Base-by-base conservation (phyloP, 1,140 invertebrate genomes). In the Halyomorpha halys region DNA sequence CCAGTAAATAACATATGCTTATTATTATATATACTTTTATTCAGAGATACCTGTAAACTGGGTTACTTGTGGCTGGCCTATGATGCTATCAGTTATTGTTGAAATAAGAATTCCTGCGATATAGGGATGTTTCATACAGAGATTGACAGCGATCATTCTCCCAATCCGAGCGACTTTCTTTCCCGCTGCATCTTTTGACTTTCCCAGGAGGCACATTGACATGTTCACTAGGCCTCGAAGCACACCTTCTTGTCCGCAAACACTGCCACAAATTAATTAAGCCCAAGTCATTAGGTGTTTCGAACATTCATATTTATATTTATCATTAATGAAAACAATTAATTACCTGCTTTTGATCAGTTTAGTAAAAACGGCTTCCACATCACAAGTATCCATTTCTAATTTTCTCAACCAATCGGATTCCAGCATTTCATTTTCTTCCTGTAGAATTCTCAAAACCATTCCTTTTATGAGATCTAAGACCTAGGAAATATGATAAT, bases 361-460 rank as follows among this genome's bases (percentile, higher is more conserved):
- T 66, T 74, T 70, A 19, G 68, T 69, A 30, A 82, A 73, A 11
- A 79, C 69, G 14, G 72, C 65, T 67, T 80, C 75, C 44, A 79
- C 67, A 65, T 74, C 70, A 45, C 70, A 73, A 23, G 72, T 65
- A 5, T 70, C 65, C 0, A 71, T 66, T n/a, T 76, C 65, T 59
- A 78, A 70, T 51, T 76, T 71, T 66, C 74, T 75, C 61, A 82
- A 72, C 82, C 81, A 84, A 21, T 74, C 71, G 61, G 77, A 81
- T 23, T 75, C 71, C 8, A 72, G 72, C 61, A 72, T 72, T 69
- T 73, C 77, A 30, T 75, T 71, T 62, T 81, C 74, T 66, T 81
- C 80, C 30, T 74, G 71, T 51, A 76, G 71, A 68, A 67, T 72
- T 64, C 76, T 72, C 0, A 72, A 65, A n/a, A 82, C 71, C 8